phyloP scores from a whole-genome alignment of 2,888 invertebrate genomes.

The Venustoraphidia nigricollis region DNA sequence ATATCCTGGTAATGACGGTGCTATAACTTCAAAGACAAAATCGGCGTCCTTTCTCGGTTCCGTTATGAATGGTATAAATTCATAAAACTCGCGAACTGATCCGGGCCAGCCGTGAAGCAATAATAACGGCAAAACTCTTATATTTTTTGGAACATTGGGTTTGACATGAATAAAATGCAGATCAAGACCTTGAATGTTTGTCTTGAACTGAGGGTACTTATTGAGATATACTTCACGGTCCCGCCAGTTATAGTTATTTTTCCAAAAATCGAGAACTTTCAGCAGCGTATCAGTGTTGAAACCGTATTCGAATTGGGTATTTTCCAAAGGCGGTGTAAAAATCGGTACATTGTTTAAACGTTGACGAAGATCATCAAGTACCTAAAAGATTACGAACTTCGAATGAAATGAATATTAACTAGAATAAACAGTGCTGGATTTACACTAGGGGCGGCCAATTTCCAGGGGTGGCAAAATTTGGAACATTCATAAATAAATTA shows the following conservation, averaged over 20 bases:
- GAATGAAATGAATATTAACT: background rate
- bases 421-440: constrained; percentile 1
- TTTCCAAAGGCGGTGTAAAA: constrained; percentile 40
- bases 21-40: constrained; percentile 49
- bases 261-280: constrained; percentile 64
- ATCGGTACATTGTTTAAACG: constrained; percentile 33
- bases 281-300: constrained; percentile 55
- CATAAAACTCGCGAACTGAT: constrained; percentile 70
- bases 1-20: constrained; percentile 36
- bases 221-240: constrained; percentile 45
- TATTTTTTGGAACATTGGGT: constrained; percentile 22
- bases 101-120: constrained; percentile 86
- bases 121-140: constrained; percentile 44
- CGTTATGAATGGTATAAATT: constrained; percentile 53
- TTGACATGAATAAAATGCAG: constrained; percentile 55
- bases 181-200: constrained; percentile 52
- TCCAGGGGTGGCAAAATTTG: too few species aligned
- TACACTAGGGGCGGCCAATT: too few species aligned
- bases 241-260: constrained; percentile 48
- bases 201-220: constrained; percentile 49
- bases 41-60: constrained; percentile 29
- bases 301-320: constrained; percentile 62
- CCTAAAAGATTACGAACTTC: constrained; percentile 17
- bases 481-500: too few species aligned
- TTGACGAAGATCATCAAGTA: constrained; percentile 34